phyloP scores from a whole-genome alignment of 1,140 invertebrate genomes.

The Metaphire vulgaris region DNA sequence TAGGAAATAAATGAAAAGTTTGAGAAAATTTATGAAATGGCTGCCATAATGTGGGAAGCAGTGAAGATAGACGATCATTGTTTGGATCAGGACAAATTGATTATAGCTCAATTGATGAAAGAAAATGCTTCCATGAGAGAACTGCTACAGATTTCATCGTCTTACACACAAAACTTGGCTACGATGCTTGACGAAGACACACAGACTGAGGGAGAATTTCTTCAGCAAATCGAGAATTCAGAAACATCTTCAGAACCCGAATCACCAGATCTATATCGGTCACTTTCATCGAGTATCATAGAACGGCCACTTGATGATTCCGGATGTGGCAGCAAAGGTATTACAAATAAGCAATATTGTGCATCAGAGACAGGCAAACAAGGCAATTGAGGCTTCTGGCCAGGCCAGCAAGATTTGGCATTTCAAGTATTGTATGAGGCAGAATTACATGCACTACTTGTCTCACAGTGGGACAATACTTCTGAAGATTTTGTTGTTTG shows the following conservation, averaged over 20 bases:
- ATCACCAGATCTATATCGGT: neutral
- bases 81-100: neutral
- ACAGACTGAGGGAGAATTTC: neutral
- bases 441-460: too few relatives aligned
- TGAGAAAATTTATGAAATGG: slow-evolving; percentile 92
- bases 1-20: slow-evolving; percentile 57
- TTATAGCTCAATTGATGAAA: neutral
- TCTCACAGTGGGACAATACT: too few relatives aligned
- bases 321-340: too few relatives aligned
- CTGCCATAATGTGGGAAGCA: slow-evolving; percentile 82
- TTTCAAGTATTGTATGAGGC: too few relatives aligned
- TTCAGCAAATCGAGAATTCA: neutral
- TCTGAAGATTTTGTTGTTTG: too few relatives aligned
- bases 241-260: neutral
- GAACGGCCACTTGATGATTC: neutral
- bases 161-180: neutral
- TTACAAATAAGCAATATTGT: too few relatives aligned
- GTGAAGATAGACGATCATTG: slow-evolving; percentile 50
- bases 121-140: neutral
- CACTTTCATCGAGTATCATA: neutral
- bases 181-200: neutral
- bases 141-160: neutral
- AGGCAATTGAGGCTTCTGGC: too few relatives aligned
- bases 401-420: too few relatives aligned
- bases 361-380: too few relatives aligned